Evolutionary conservation across 2,888 invertebrate genomes (phyloP), one percentile per base, ranked within the genome.

Genomic region (Cynaeus angustus): DNA sequence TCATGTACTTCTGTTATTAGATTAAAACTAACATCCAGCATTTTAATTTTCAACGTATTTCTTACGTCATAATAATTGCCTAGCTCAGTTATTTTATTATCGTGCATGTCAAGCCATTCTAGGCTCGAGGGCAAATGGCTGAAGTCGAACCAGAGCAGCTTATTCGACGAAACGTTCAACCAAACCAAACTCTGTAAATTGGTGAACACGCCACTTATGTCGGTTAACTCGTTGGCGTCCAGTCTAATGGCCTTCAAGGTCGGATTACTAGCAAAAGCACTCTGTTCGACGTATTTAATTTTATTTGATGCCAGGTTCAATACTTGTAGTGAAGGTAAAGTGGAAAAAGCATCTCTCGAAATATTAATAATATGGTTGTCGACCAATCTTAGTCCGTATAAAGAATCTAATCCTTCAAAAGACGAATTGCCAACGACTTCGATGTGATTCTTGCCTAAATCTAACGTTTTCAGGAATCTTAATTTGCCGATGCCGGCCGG

Each of bases 391-490:
- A 96, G 85, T 10, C 93, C 92, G 79, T 91, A 91, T 45, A 96
- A 87, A 77, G 92, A 90, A 79, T 90, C 89, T 74, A 95, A 86
- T 3, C 93, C 93, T 80, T 89, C 88, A 78, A 95, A 93, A 56
- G 92, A 91, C 68, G 90, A 88, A 80, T 91, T 91, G 67, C 88
- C 89, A 66, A 96, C 88, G 74, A 88, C 87, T 74, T 90, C 89
- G 80, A 96, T 91, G 80, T 89, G 88, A 85, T 96, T 96, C 86
- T 94, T 93, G 52, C 94, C 94, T 77, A 96, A 87, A 85, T 95
- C 94, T 70, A 96, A 86, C 26, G 92, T 91, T 81, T 91, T 92
- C 78, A 96, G 86, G 79, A 91, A 90, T 75, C 88, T 86, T 72
- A 94, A 86, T 75, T 89, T 90, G 76, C 90, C 90, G 72, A 93